phyloP scores from a whole-genome alignment of 2,797 vertebrate genomes.

The Halcyon smyrnensis region DNA sequence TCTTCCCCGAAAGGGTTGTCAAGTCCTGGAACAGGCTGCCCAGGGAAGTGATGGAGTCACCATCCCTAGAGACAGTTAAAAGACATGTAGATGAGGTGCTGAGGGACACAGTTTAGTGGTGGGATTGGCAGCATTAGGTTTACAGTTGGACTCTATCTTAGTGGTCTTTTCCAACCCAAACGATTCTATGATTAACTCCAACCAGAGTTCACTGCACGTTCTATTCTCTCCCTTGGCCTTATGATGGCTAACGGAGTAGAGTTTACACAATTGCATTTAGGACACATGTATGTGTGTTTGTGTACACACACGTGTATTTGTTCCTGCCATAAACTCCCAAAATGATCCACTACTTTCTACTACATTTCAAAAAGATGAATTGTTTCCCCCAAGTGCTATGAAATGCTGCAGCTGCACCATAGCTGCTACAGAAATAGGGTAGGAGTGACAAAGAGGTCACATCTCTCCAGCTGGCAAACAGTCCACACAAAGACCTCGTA shows the following conservation, averaged over 20 bases:
- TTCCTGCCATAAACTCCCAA: not conserved
- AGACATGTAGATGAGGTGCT: not conserved
- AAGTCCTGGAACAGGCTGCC: not conserved
- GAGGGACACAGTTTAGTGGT: not conserved
- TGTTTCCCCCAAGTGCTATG: not conserved
- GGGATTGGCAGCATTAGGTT: too few relatives aligned
- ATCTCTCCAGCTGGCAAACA: not conserved
- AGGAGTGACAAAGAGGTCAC: not conserved
- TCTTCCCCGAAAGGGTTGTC: too few relatives aligned
- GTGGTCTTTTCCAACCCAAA: not conserved
- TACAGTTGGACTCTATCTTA: too few relatives aligned
- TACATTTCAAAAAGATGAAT: not conserved
- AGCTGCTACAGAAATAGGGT: not conserved
- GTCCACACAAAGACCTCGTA: not conserved
- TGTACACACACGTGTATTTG: not conserved
- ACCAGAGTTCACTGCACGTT: not conserved
- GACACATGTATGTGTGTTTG: accelerated
- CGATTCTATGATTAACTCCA: not conserved
- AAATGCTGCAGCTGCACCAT: not conserved
- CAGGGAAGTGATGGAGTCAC: not conserved
- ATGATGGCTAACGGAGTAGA: accelerated
- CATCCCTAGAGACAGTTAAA: not conserved
- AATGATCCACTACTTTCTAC: not conserved
- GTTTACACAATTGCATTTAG: not conserved
- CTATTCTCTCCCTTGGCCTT: not conserved